Evolutionary conservation across 92 coral and sea anemone species (phyloP).

Genomic region (Porites rus): DNA sequence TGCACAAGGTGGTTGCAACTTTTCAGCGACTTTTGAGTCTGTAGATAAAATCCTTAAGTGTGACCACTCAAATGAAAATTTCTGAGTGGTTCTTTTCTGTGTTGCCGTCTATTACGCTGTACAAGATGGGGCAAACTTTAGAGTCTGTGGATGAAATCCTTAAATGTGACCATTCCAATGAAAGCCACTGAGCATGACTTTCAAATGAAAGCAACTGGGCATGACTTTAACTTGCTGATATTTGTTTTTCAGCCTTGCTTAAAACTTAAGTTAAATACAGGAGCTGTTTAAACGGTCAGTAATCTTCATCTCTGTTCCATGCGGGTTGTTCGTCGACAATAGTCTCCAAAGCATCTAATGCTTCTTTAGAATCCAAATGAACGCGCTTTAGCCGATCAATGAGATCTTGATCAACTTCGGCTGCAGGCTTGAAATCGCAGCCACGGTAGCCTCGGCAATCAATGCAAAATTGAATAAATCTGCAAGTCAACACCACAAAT

Average conservation of each 20-base stretch:
- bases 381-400: slow-evolving; percentile 66
- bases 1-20: too few relatives aligned
- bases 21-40: too few relatives aligned
- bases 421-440: slow-evolving; percentile 68
- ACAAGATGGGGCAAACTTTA: too few relatives aligned
- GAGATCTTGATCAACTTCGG: slow-evolving; percentile 64
- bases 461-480: slow-evolving; percentile 76
- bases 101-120: too few relatives aligned
- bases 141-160: too few relatives aligned
- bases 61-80: too few relatives aligned
- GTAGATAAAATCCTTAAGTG: too few relatives aligned
- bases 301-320: slow-evolving; percentile 68
- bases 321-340: slow-evolving; percentile 36
- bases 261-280: neutral
- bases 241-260: neutral
- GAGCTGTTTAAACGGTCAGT: neutral
- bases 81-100: too few relatives aligned
- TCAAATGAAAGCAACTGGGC: too few relatives aligned
- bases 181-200: too few relatives aligned
- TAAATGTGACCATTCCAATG: too few relatives aligned
- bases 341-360: slow-evolving; percentile 40
- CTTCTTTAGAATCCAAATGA: slow-evolving; percentile 66
- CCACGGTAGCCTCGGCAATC: slow-evolving; percentile 71
- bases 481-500: neutral
- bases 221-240: too few relatives aligned